Base-by-base conservation (phyloP, 2,797 vertebrate species). In the Sebastes matsubarae region DNA sequence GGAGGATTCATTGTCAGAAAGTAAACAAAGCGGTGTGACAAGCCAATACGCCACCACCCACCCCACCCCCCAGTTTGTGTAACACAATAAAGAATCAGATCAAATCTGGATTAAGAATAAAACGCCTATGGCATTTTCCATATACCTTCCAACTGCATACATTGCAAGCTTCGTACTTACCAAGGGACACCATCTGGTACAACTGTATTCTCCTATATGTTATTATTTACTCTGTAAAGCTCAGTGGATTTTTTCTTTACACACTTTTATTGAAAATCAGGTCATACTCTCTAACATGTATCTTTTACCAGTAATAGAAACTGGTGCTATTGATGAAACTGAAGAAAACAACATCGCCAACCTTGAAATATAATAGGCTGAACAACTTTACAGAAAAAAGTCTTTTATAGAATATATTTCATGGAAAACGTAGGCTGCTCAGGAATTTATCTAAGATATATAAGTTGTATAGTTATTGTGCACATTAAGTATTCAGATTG, bases 11-110 rank as follows among this genome's bases (percentile, higher is more conserved):
- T 93, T 92, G 89, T 93, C 86, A 81, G 79, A 50, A 88, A 88
- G 73, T 90, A 90, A 93, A 93, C 90, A 93, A 92, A 93, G 88
- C 78, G 46, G 22, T 85, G 70, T 90, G 88, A 91, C 88, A 90
- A 88, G 89, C 84, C 77, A 87, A 72, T 80, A 81, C 46, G 72
- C 72, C 57, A 76, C 64, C 64, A 60, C 77, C 59, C 63, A 38
- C 32, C 63, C 38, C 29, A 16, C 22, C 46, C 14, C 54, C 52
- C 64, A 78, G 75, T 78, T 88, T 88, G 63, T 85, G 52, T 75
- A 86, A 83, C 79, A 87, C 82, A 88, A 76, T 72, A 80, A 88
- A 88, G 82, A 91, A 87, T 88, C 85, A 88, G 87, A 90, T 93
- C 83, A 93, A 85, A 91, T 88, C 61, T 85, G 85, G 84, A 90